These are phyloP conservation scores for Athalia cordata DNA, from an alignment of 2,888 invertebrate species.

Conservation along the genomic window DNA sequence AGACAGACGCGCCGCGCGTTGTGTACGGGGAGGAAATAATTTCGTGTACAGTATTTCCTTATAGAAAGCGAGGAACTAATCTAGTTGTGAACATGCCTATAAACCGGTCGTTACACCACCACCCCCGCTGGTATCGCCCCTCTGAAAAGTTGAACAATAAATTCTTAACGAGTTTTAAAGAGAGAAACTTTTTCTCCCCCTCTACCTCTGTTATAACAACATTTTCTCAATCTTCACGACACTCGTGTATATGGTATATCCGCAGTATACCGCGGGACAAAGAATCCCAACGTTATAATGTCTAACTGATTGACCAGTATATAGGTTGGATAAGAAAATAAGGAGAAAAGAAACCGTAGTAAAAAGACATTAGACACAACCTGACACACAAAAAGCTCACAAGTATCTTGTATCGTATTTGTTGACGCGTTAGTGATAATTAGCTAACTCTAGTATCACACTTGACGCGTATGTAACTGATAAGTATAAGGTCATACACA, in stretches of 20 bases:
- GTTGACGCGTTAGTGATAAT: not conserved
- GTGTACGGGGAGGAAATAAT: not conserved
- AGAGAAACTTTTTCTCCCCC: conserved; percentile 27
- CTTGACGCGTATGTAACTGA: not conserved
- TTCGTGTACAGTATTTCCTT: not conserved
- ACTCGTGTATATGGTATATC: not conserved
- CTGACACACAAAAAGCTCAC: not conserved
- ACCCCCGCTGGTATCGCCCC: too few species aligned
- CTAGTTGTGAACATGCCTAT: conserved; percentile 21
- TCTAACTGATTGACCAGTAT: conserved; percentile 1
- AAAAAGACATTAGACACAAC: not conserved
- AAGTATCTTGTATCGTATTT: not conserved
- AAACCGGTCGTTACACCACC: conserved; percentile 34
- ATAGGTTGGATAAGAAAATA: not conserved
- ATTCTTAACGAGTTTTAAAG: conserved; percentile 41
- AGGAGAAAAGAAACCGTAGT: not conserved
- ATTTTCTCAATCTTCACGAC: conserved; percentile 1
- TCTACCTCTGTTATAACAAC: not conserved
- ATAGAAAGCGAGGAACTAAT: conserved; percentile 8
- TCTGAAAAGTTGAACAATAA: conserved; percentile 32
- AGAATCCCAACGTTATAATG: too few species aligned
- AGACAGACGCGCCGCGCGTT: not conserved
- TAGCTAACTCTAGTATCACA: not conserved
- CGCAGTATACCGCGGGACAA: too few species aligned
- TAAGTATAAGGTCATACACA: too few species aligned